phyloP scores from a whole-genome alignment of 2,797 vertebrate genomes.

The Stomatorhinus walkeri region DNA sequence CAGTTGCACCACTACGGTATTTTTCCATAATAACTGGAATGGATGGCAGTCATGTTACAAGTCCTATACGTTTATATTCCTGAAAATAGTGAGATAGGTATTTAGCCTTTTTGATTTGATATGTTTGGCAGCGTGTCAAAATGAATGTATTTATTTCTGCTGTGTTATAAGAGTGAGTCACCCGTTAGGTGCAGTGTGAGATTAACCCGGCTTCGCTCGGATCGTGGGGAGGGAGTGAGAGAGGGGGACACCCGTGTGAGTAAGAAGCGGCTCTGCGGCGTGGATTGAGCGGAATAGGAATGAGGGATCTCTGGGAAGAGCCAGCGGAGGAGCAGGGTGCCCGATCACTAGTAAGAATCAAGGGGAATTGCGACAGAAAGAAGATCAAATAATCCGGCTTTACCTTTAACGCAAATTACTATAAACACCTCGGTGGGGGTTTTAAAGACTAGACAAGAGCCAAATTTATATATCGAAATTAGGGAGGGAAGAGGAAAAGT shows the following conservation, averaged over 20 bases:
- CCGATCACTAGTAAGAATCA: slow-evolving; percentile 24
- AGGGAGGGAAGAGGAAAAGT: slow-evolving; percentile 2
- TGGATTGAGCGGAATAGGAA: slow-evolving; percentile 21
- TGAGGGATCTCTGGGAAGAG: slow-evolving; percentile 22
- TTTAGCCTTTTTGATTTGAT: neutral
- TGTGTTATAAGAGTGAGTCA: neutral
- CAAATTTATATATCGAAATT: neutral
- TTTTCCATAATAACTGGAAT: neutral
- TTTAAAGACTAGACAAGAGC: neutral
- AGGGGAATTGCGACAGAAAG: slow-evolving; percentile 35
- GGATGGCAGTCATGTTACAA: neutral
- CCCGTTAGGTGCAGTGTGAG: neutral
- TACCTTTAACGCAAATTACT: neutral
- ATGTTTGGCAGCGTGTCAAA: neutral
- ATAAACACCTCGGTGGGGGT: neutral
- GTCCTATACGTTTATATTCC: neutral
- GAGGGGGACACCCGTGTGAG: slow-evolving; percentile 7
- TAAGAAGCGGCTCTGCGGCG: slow-evolving; percentile 21
- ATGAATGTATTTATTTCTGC: neutral
- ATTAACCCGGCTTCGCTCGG: slow-evolving; percentile 40
- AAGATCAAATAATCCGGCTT: neutral
- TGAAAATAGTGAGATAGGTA: neutral
- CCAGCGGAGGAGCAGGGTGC: neutral
- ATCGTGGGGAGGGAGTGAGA: slow-evolving; percentile 18
- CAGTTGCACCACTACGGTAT: neutral